Percentiles rank a stretch among this genome's conserved stretches.
These are phyloP conservation scores for Leptonema lineaticorne DNA, from an alignment of 1,140 invertebrate species.

Conservation along the genomic window DNA sequence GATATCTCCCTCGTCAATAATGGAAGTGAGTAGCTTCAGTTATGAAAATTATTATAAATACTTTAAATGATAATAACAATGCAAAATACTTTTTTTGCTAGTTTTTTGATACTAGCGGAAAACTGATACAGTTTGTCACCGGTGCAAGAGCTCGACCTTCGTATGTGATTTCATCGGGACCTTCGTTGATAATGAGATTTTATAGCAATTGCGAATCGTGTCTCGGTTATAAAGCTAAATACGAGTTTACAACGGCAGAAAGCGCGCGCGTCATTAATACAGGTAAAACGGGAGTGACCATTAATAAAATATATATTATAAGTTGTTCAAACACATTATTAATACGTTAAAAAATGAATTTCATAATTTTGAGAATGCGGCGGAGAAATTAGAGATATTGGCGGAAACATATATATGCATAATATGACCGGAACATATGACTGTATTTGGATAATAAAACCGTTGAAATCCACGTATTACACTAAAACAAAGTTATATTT, in stretches of 20 bases:
- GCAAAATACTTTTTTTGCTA: constrained; percentile 44
- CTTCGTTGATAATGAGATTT: constrained; percentile 63
- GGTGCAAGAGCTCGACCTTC: constrained; percentile 65
- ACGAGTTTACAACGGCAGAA: constrained; percentile 59
- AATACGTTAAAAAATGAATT: neutral
- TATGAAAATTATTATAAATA: too few relatives aligned
- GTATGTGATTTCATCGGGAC: constrained; percentile 61
- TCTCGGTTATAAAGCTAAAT: constrained; percentile 65
- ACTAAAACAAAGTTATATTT: constrained; percentile 67
- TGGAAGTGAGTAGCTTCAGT: constrained; percentile 63
- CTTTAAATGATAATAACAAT: neutral
- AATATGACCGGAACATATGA: constrained; percentile 66
- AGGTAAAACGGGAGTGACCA: neutral
- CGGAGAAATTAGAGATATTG: constrained; percentile 67
- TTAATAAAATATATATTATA: neutral
- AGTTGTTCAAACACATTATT: neutral
- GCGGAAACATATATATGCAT: constrained; percentile 71
- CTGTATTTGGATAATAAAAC: constrained; percentile 68
- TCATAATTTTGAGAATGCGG: constrained; percentile 59
- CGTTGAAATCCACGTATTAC: constrained; percentile 58
- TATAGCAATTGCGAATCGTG: constrained; percentile 68
- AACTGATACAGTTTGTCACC: constrained; percentile 61
- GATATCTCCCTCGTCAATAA: constrained; percentile 63
- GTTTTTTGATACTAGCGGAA: constrained; percentile 69
- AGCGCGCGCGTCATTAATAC: too few relatives aligned